Evolutionary conservation across 2,888 invertebrate genomes (phyloP), one percentile per base, ranked within the genome.

Genomic region (Ennomos quercinarius): DNA sequence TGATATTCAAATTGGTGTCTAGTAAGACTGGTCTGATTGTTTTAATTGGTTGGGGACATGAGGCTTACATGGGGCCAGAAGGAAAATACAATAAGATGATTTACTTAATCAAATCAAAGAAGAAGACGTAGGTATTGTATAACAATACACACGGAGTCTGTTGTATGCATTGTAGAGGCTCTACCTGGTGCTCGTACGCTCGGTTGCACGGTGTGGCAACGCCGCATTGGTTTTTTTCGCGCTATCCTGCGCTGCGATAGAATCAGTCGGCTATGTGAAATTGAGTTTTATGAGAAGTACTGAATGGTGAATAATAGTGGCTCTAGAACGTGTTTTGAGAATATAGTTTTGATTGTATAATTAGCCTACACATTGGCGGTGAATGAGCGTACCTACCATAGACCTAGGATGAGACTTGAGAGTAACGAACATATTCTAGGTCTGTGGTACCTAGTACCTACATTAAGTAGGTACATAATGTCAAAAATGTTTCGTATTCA

Each of bases 161-260:
- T 81, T 81, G 81, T 83, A 78, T 84, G 85, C 83, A 85, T 83
- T 81, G 83, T 84, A 70, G 77, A 84, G 82, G 80, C 89, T 17
- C 17, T 89, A 87, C 88, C 87, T 87, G 87, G 86, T 85, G 85
- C 81, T 82, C 81, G 84, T 85, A 83, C 83, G 86, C 81, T 86
- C 84, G 81, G 82, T 72, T 82, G 91, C 87, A 87, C 91, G 87
- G 84, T 83, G 83, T 83, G 91, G 91, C 91, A 92, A 92, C 91
- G 89, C 80, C 89, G 91, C 91, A 80, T 81, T 83, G 73, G 80
- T 81, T 84, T 85, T 84, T 86, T 89, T 88, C 83, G 88, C 86
- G 84, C 83, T 87, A 85, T 87, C 84, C 86, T 84, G 78, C 82
- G 81, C 54, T 57, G 43, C 60, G 64, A 81, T 84, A 77, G 83